Conservation (phyloP, 2,113 vertebrate species). For the Rhodinocichla rosea region DNA sequence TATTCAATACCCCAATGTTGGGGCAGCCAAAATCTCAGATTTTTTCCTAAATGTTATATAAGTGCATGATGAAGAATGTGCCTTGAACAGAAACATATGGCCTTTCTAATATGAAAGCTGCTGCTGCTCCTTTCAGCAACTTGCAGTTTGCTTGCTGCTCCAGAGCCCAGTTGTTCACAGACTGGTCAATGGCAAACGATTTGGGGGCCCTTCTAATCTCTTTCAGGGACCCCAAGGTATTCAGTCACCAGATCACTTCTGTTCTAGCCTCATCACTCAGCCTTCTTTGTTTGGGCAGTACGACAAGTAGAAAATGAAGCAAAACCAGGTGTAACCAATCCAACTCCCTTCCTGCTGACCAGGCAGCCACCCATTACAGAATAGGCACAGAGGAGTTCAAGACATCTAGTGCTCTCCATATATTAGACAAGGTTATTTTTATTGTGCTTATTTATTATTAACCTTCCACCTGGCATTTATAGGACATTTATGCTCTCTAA, state of each 20-base stretch:
- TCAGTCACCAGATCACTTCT: not conserved
- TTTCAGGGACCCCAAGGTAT: not conserved
- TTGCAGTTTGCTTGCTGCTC: not conserved
- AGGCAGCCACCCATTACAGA: not conserved
- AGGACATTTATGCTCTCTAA: not conserved
- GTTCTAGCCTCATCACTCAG: not conserved
- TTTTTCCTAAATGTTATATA: not conserved
- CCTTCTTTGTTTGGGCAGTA: not conserved
- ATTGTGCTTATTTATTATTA: not conserved
- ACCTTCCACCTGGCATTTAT: not conserved
- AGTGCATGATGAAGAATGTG: not conserved
- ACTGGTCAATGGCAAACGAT: rapidly evolving
- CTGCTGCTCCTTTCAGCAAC: not conserved
- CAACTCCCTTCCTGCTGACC: not conserved
- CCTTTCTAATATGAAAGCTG: not conserved
- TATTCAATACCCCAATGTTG: not conserved
- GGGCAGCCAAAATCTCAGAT: not conserved
- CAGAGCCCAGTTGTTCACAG: not conserved
- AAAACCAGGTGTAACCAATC: not conserved
- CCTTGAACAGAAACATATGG: not conserved
- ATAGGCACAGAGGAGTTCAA: not conserved
- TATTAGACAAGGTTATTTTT: not conserved
- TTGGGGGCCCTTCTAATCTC: not conserved
- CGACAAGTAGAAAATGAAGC: not conserved
- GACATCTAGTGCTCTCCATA: not conserved